These are phyloP conservation scores for Calliphora vomitoria DNA, from an alignment of 2,888 invertebrate genomes.

Conservation along the genomic window DNA sequence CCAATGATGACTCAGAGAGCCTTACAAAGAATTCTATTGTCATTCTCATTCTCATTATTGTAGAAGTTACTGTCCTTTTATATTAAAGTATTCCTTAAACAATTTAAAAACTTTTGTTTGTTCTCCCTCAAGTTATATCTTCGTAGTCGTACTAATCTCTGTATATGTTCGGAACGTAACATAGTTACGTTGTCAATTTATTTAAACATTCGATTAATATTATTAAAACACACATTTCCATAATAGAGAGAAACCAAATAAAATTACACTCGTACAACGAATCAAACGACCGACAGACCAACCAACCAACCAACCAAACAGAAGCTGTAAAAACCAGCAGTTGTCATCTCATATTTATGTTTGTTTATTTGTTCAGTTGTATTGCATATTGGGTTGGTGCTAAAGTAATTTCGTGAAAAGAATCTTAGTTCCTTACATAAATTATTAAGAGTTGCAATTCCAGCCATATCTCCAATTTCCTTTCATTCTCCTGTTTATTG, in stretches of 20 bases:
- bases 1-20: too few species aligned
- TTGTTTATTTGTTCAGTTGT: conserved; percentile 19
- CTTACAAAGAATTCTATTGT: too few species aligned
- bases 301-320: conserved; percentile 60
- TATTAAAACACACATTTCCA: conserved; percentile 41
- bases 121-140: too few species aligned
- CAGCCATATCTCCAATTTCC: too few species aligned
- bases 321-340: conserved; percentile 71
- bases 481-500: too few species aligned
- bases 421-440: too few species aligned
- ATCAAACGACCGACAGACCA: conserved; percentile 15
- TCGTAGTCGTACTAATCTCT: not conserved
- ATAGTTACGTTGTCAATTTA: conserved; percentile 17
- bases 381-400: conserved; percentile 18
- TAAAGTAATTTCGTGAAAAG: not conserved
- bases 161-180: not conserved
- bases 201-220: conserved; percentile 39
- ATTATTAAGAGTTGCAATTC: too few species aligned
- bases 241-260: conserved; percentile 30
- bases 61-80: too few species aligned
- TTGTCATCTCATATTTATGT: conserved; percentile 66
- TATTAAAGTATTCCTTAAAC: too few species aligned
- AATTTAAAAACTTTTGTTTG: too few species aligned
- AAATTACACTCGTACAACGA: conserved; percentile 16
- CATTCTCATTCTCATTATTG: too few species aligned